Percentiles rank a stretch among this genome's conserved stretches.
phyloP scores from a whole-genome alignment of 2,113 vertebrate species.

The Crotalus viridis region DNA sequence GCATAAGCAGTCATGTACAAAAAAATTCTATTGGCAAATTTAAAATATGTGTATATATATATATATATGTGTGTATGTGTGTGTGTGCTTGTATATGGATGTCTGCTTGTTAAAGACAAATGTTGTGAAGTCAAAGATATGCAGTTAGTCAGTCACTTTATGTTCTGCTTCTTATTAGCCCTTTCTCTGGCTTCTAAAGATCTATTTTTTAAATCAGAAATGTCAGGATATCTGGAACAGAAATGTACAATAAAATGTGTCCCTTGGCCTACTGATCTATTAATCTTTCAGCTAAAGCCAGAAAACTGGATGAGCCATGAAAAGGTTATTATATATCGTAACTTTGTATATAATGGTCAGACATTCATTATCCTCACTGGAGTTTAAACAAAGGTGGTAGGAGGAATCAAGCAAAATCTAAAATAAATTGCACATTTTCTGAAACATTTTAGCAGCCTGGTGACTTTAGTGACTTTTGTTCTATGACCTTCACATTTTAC shows the following conservation, averaged over 20 bases:
- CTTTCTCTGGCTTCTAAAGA: slow-evolving; percentile 66
- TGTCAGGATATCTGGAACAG: slow-evolving; percentile 74
- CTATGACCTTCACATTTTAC: slow-evolving; percentile 62
- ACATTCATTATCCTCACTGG: slow-evolving; percentile 24
- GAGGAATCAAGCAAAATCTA: neutral
- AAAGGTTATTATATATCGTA: slow-evolving; percentile 57
- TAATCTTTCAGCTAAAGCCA: slow-evolving; percentile 71
- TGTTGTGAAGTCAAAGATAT: slow-evolving; percentile 63
- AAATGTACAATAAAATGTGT: slow-evolving; percentile 72
- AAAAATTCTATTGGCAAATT: neutral
- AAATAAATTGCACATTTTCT: slow-evolving; percentile 24
- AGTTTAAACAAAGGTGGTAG: neutral
- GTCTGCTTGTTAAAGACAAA: slow-evolving; percentile 47
- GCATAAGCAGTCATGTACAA: slow-evolving; percentile 33
- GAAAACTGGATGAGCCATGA: slow-evolving; percentile 61
- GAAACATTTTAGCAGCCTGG: slow-evolving; percentile 11
- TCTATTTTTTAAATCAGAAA: slow-evolving; percentile 61
- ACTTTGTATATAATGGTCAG: slow-evolving; percentile 46
- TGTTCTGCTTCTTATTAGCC: slow-evolving; percentile 72
- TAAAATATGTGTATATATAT: neutral
- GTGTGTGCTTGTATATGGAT: neutral
- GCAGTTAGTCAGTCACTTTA: slow-evolving; percentile 65
- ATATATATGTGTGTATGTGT: too few relatives aligned
- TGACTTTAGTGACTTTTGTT: slow-evolving; percentile 24
- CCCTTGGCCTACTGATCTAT: slow-evolving; percentile 70